Evolutionary conservation across 2,888 invertebrate species (phyloP).

Genomic region (Elegia similella): DNA sequence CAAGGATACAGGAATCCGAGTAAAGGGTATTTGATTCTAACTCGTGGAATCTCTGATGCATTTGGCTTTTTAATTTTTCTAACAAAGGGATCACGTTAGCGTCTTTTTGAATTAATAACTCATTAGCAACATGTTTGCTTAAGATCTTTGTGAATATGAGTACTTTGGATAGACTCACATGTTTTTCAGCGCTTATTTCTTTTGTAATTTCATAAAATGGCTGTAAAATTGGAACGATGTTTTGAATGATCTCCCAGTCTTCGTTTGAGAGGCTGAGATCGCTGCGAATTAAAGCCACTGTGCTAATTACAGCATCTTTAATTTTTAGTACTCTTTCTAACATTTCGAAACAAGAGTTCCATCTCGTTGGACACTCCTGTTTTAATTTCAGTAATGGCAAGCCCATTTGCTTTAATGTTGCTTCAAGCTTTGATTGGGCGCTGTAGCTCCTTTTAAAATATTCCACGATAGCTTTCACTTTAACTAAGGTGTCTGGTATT

Average conservation of each 20-base stretch:
- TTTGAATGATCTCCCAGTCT: constrained; percentile 19
- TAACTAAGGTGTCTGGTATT: background rate
- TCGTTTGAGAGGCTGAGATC: constrained; percentile 22
- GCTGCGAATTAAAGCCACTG: constrained; percentile 18
- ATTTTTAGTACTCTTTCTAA: background rate
- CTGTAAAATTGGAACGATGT: constrained; percentile 14
- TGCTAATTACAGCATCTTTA: constrained; percentile 15
- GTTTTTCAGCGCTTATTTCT: constrained; percentile 21
- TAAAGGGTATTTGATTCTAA: background rate
- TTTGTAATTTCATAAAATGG: constrained; percentile 18
- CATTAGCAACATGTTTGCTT: constrained; percentile 7
- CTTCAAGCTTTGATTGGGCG: background rate
- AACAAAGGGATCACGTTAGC: background rate
- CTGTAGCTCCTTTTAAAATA: background rate
- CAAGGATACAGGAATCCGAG: background rate
- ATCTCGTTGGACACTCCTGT: background rate
- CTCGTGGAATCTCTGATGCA: background rate
- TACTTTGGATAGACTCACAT: constrained; percentile 18
- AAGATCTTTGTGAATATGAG: constrained; percentile 13
- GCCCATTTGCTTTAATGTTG: background rate
- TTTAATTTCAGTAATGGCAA: background rate
- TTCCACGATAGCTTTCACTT: background rate
- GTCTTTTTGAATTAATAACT: background rate
- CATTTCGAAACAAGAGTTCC: constrained; percentile 11
- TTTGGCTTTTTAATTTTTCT: background rate